These are phyloP conservation scores for Tyrannus savana DNA, from an alignment of 2,113 vertebrate species.

Conservation along the genomic window DNA sequence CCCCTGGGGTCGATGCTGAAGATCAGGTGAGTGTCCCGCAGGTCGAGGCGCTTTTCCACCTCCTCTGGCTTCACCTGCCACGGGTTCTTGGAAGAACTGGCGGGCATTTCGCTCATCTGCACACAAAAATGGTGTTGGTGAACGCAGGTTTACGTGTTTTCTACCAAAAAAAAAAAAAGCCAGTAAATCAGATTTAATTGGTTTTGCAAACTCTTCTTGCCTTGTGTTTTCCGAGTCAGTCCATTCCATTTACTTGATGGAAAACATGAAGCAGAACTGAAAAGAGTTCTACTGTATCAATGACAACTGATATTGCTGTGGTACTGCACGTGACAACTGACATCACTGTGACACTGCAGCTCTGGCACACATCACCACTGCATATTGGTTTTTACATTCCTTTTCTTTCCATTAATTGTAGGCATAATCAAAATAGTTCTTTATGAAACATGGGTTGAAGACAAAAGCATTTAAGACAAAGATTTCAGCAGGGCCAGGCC, in stretches of 20 bases:
- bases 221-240: neutral
- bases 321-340: neutral
- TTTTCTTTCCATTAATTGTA: neutral
- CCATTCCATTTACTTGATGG: neutral
- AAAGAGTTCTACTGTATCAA: neutral
- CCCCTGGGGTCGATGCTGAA: slow-evolving; percentile 95
- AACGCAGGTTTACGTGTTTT: neutral
- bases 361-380: neutral
- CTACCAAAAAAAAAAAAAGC: neutral
- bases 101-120: slow-evolving; percentile 91
- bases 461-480: neutral
- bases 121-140: neutral
- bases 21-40: slow-evolving; percentile 85
- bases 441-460: neutral
- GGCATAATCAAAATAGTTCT: neutral
- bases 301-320: neutral
- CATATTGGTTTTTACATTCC: neutral
- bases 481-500: neutral
- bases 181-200: neutral
- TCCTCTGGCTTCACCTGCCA: slow-evolving; percentile 80
- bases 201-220: neutral
- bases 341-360: neutral
- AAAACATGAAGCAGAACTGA: neutral
- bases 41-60: slow-evolving; percentile 58
- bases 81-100: slow-evolving; percentile 78